These are phyloP conservation scores for Muscicapa striata DNA, from an alignment of 2,797 vertebrate species.

Conservation along the genomic window DNA sequence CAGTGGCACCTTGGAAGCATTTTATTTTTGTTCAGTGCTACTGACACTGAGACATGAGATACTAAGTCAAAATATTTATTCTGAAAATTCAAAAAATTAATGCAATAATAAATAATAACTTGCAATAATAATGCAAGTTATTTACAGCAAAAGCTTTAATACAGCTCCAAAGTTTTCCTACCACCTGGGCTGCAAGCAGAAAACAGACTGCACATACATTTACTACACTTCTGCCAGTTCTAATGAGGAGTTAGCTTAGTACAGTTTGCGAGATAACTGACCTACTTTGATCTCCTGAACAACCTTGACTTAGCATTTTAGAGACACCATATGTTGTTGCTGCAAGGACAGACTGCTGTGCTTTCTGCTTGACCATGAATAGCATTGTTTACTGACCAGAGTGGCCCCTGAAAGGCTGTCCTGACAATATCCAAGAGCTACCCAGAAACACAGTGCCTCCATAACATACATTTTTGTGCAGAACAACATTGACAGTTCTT, in stretches of 20 bases:
- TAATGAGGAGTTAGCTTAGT: neutral
- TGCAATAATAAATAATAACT: neutral
- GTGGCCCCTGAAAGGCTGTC: neutral
- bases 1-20: neutral
- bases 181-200: neutral
- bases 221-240: neutral
- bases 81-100: neutral
- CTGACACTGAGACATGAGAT: neutral
- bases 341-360: constrained; percentile 12
- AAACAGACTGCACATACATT: neutral
- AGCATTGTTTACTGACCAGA: neutral
- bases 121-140: neutral
- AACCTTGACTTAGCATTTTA: constrained; percentile 24
- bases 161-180: neutral
- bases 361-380: neutral
- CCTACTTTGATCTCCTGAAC: constrained; percentile 13
- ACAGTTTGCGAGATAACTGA: neutral
- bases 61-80: neutral
- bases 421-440: neutral
- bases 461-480: neutral
- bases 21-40: neutral
- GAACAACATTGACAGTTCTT: neutral
- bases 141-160: neutral
- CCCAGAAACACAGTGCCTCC: neutral
- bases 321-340: neutral